Evolutionary conservation across 2,113 vertebrate species (phyloP), one percentile per base, ranked within the genome.

Genomic region (Coryphaenoides rupestris): DNA sequence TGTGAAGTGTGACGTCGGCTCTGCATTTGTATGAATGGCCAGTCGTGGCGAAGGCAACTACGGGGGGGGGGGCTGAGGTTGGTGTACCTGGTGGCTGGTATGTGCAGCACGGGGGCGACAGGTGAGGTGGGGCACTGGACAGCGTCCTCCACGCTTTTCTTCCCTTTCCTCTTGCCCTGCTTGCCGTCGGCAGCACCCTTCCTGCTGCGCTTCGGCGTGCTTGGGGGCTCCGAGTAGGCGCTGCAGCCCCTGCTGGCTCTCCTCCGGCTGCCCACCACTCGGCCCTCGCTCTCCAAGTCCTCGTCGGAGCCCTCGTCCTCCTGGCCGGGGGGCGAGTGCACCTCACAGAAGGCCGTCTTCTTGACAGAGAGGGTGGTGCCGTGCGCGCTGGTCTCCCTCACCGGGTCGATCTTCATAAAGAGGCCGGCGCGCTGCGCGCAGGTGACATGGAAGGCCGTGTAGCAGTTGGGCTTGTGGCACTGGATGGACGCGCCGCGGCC

Each of bases 361-460:
- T 95, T 96, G 54, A 99, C 97, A 0, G 94, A 95, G 76, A 98
- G 98, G 0, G 92, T 98, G 0, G 94, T 98, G 55, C 97, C 97
- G 0, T 98, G 95, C 71, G 95, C 76, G 58, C 89, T 93, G 58
- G 95, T 98, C 83, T 98, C 97, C 26, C 96, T 89, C 81, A 98
- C 94, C 12, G 97, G 96, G 19, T 99, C 96, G 0, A 99, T 98
- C 90, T 98, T 99, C 97, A 99, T 98, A 81, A 98, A 99, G 65
- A 99, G 89, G 3, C 96, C 97, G 0, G 95, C 94, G 3, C 92
- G 91, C 80, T 99, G 96, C 5, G 96, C 96, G 57, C 96, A 98
- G 0, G 96, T 99, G 79, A 99, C 96, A 0, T 99, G 97, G 82
- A 99, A 98, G 22, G 96, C 97, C 0, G 96, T 96, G 84, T 99